Evolutionary conservation across 1,140 invertebrate species (phyloP), one percentile per base, ranked within the genome.

Genomic region (Popillia japonica): DNA sequence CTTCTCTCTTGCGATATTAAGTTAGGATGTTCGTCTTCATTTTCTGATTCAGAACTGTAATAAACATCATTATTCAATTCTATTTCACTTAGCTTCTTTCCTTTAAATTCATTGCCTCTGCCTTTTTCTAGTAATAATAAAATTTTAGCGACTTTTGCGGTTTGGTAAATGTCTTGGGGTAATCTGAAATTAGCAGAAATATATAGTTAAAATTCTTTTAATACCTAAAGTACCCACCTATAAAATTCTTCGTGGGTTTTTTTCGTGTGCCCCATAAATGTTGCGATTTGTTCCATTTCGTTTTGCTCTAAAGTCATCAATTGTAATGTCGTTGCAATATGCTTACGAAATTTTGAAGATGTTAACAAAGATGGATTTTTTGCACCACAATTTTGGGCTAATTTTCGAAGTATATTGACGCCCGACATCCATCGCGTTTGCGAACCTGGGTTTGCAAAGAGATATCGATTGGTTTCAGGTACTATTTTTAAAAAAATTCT

Each of bases 241-340:
- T 77, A 77, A 72, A 77, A 77, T 23, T 77, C 76, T 40, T n/a
- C 40, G 20, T 72, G 76, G 17, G 76, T 77, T 72, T 77, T 77
- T 72, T 72, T 40, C 6, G 59, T 77, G 34, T 77, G 76, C 6
- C 76, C 41, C 68, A 78, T 81, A 79, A 81, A 80, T 64, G 10
- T 77, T 11, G 79, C 81, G 11, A 80, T 77, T 55, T 82, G 80
- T 61, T 81, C 80, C 59, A 82, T 81, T 78, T 81, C 80, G 72
- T 80, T 59, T 1, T 75, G 8, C 44, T 81, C 61, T n/a, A 82
- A 42, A 61, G 22, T 79, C 72, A 79, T 78, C 27, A 82, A 22
- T 64, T 82, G 79, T n/a, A 82, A 42, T 7, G 44, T 82, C 20
- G 81, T 82, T 4, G 81, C 81, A 76, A 82, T 81, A 72, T 82